These are phyloP conservation scores for Dendroctonus ponderosae DNA, from an alignment of 1,140 invertebrate genomes.

Conservation along the genomic window DNA sequence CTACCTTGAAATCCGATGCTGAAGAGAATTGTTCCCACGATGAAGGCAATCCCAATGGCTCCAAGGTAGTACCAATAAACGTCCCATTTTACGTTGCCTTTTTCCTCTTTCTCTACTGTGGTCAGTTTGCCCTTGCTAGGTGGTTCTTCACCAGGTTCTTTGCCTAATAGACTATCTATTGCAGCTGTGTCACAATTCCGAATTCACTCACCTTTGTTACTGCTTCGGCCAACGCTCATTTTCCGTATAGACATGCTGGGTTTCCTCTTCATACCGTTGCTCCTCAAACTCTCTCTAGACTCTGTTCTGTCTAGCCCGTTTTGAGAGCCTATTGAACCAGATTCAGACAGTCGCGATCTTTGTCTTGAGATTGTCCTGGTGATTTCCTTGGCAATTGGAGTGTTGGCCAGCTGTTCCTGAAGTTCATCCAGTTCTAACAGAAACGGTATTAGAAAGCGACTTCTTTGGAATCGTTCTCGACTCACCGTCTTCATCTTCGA, in stretches of 20 bases:
- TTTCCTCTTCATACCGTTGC: conserved; percentile 36
- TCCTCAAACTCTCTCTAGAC: conserved; percentile 36
- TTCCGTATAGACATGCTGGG: conserved; percentile 35
- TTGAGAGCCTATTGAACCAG: conserved; percentile 54
- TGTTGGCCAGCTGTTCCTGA: conserved; percentile 70
- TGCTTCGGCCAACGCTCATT: conserved; percentile 1
- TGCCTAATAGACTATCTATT: not conserved
- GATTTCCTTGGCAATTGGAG: conserved; percentile 63
- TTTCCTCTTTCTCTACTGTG: conserved; percentile 84
- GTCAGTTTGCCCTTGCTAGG: conserved; percentile 66
- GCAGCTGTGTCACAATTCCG: not conserved
- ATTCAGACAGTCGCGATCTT: conserved; percentile 59
- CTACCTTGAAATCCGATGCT: conserved; percentile 65
- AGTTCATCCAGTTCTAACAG: conserved; percentile 69
- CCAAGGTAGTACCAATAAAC: conserved; percentile 88
- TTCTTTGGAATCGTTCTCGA: not conserved
- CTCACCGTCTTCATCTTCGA: conserved; percentile 45
- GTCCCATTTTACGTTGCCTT: conserved; percentile 81
- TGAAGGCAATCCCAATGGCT: conserved; percentile 75
- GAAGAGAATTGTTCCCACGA: conserved; percentile 72
- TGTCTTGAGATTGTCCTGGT: conserved; percentile 62
- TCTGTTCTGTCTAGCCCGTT: conserved; percentile 28
- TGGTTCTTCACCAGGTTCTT: conserved; percentile 46
- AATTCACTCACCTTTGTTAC: conserved; percentile 30
- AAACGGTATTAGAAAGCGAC: conserved; percentile 21